Percentiles rank a stretch among this genome's conserved stretches.
phyloP scores from a whole-genome alignment of 2,888 invertebrate genomes.

The Lasioglossum vierecki region DNA sequence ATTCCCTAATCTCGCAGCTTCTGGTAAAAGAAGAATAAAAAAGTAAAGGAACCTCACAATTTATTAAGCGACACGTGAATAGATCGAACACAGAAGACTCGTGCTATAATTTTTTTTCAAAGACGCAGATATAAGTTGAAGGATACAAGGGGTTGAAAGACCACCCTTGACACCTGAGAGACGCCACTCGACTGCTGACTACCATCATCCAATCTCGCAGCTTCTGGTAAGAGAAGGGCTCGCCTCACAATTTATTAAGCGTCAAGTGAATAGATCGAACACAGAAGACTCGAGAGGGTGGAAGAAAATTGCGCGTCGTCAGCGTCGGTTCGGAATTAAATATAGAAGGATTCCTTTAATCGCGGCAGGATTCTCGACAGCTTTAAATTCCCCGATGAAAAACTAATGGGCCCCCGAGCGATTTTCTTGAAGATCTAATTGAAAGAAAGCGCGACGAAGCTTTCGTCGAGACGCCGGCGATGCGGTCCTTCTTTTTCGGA shows the following conservation, averaged over 20 bases:
- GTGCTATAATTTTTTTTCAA: neutral
- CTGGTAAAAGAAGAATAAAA: neutral
- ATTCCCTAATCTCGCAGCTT: too few relatives aligned
- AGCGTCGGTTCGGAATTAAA: neutral
- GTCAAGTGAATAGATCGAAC: neutral
- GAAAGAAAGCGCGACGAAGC: neutral
- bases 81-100: neutral
- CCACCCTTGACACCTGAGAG: too few relatives aligned
- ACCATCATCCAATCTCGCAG: too few relatives aligned
- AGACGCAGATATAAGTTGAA: neutral
- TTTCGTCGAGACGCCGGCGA: neutral
- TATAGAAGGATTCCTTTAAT: neutral
- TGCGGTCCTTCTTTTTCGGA: slow-evolving; percentile 51
- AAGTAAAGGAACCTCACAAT: neutral
- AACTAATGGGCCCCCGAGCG: neutral
- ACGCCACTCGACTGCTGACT: too few relatives aligned
- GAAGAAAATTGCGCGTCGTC: neutral
- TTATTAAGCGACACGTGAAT: neutral
- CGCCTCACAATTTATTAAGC: neutral
- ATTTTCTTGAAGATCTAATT: neutral
- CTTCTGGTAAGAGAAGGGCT: neutral
- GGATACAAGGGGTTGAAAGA: neutral
- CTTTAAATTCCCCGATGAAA: neutral
- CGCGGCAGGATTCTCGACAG: neutral
- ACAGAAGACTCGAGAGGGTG: neutral